Base-by-base conservation (phyloP, 2,797 vertebrate species). In the Apogon talboti region DNA sequence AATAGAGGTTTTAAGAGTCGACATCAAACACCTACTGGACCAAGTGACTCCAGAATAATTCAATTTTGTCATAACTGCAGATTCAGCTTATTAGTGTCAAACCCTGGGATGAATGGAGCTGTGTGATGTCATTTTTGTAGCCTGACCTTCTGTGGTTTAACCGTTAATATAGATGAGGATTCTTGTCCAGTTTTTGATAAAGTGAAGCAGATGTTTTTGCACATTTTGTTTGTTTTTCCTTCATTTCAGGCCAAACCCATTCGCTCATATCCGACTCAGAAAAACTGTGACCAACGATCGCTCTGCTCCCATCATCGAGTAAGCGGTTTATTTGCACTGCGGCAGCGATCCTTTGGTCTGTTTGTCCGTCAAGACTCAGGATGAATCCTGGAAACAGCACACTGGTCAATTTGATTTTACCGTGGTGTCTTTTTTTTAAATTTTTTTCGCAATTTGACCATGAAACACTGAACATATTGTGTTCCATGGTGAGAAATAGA, bases 221-320 rank as follows among this genome's bases (percentile, higher is more conserved):
- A 28, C 24, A 28, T 28, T 28, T 28, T 52, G 18, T 70, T 41
- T 30, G 24, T 55, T 7, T 0, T 55, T 70, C 43, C n/a, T n/a
- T 72, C 16, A 33, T 61, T 64, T 46, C 81, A 95, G 95, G 89
- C 78, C 72, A 45, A 96, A 96, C 76, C 95, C 95, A 0, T 96
- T 96, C 46, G 93, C 95, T 16, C 94, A 96, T 47, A 66, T 96
- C 43, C 92, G 93, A 28, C 94, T 96, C 82, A 93, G 93, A 90
- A 94, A 91, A 85, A 96, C 95, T 0, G 91, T 96, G 76, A 96
- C 95, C 71, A 95, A 96, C 7, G 95, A 96, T 74, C 94, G 95
- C 61, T 96, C 95, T 0, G 95, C 95, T 43, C 95, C 95, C 6
- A 90, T 95, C 76, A 95, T 96, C 42, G 92, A 96, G 84, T 95